Evolutionary conservation across 2,113 vertebrate genomes (phyloP).

Genomic region (Okapia johnstoni): DNA sequence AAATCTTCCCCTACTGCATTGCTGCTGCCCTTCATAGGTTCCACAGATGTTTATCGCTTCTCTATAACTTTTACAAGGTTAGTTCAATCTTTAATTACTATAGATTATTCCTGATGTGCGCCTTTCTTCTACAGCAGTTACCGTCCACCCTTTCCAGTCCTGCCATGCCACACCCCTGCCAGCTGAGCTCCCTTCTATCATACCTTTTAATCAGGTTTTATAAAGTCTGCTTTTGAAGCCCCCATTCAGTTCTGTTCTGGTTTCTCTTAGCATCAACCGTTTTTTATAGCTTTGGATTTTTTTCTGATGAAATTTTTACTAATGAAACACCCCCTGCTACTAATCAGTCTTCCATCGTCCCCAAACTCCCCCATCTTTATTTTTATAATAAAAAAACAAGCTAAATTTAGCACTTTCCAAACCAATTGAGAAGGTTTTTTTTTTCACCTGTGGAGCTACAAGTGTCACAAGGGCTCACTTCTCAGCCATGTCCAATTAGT

Average conservation of each 20-base stretch:
- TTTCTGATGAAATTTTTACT: background rate
- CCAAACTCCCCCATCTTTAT: background rate
- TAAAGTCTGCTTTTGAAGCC: conserved; percentile 20
- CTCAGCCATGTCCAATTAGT: conserved; percentile 62
- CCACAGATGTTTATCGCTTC: background rate
- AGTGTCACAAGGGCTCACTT: conserved; percentile 14
- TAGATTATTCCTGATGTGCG: background rate
- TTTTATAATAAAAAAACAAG: conserved; percentile 55
- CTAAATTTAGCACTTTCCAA: conserved; percentile 61
- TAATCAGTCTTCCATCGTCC: background rate
- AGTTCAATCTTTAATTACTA: background rate
- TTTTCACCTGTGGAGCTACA: background rate
- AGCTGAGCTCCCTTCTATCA: background rate
- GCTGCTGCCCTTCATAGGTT: background rate
- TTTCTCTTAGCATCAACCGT: background rate
- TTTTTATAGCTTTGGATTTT: background rate
- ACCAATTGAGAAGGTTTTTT: background rate
- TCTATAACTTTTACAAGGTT: background rate
- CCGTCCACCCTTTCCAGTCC: background rate
- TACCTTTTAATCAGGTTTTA: background rate
- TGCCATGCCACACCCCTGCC: background rate
- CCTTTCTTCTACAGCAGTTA: background rate
- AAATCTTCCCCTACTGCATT: background rate
- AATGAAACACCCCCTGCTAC: background rate
- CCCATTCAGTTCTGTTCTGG: conserved; percentile 6